Base-by-base conservation (phyloP, 2,113 vertebrate genomes). In the Oncorhynchus masou region DNA sequence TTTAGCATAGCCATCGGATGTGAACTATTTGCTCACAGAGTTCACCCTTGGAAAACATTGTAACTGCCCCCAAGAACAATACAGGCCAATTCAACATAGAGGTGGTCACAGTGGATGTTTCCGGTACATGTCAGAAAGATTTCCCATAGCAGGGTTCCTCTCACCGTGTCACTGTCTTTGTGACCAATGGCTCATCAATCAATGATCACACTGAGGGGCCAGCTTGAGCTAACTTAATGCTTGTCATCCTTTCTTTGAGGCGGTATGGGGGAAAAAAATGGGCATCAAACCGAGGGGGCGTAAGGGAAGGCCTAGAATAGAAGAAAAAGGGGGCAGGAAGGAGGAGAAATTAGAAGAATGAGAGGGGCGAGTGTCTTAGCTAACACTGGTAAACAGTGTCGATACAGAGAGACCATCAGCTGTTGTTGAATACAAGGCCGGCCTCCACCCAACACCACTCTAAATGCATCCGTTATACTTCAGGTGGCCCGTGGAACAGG, bases 101-200 rank as follows among this genome's bases (percentile, higher is more conserved):
- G 86, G 76, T 73, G 24, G 74, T 79, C 85, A 80, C 79, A 15
- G 79, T 1, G 45, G 81, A 71, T 76, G 81, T 80, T 91, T 90
- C 89, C 88, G 83, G 84, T 88, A 84, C 68, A 76, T 73, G 79
- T 83, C 74, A 73, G 73, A 75, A 70, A 72, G 74, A 79, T 64
- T 34, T 67, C 70, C 62, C 48, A 76, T 59, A 71, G 82, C 82
- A 31, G 87, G 78, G 83, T 75, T 75, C 54, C 86, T 81, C 82
- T 81, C 86, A 77, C 71, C 19, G 73, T 77, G 79, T 82, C 64
- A 74, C 66, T 79, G 74, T 62, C 75, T 81, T 84, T 87, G 78
- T 82, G 81, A 83, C 72, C n/a, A 60, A 71, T 79, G 74, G 69
- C 74, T 45, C 84, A 90, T 91, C 82, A 86, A 90, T 91, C 88